Conservation (phyloP, 2,797 vertebrate genomes). For the Capromys pilorides region DNA sequence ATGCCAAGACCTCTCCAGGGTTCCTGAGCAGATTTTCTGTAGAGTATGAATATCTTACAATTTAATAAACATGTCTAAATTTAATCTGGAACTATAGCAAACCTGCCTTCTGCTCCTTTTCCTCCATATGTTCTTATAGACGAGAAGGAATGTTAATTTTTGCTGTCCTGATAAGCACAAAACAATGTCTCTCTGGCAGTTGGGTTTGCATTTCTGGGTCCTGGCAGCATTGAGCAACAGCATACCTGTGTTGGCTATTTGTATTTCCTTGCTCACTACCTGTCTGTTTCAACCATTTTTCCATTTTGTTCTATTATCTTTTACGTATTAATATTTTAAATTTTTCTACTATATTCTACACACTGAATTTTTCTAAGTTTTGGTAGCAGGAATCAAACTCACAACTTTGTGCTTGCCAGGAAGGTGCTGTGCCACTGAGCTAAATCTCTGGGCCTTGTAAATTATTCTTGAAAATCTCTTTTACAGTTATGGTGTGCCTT, state of each 20-base stretch:
- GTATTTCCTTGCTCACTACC: background rate
- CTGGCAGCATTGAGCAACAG: background rate
- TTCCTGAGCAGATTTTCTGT: background rate
- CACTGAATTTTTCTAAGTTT: too few species aligned
- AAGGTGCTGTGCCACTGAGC: too few species aligned
- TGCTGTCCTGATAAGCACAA: background rate
- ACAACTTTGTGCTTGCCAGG: too few species aligned
- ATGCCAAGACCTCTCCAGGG: background rate
- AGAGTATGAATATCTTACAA: background rate
- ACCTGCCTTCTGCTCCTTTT: background rate
- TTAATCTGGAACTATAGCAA: conserved; percentile 17
- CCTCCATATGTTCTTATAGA: background rate
- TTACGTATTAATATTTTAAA: conserved; percentile 3
- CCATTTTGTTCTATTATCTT: conserved; percentile 4
- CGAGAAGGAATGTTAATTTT: background rate
- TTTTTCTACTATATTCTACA: background rate
- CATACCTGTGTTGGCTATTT: background rate
- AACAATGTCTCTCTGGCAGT: background rate
- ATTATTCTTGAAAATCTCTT: conserved; percentile 2
- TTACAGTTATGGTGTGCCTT: background rate
- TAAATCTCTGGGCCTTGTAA: background rate
- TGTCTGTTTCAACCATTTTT: background rate
- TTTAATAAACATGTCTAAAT: background rate
- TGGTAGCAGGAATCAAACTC: too few species aligned
- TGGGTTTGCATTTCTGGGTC: background rate